A percentile compares a stretch with the other conserved stretches of the same genome.
phyloP scores from a whole-genome alignment of 2,113 vertebrate species.

The Probosciger aterrimus region DNA sequence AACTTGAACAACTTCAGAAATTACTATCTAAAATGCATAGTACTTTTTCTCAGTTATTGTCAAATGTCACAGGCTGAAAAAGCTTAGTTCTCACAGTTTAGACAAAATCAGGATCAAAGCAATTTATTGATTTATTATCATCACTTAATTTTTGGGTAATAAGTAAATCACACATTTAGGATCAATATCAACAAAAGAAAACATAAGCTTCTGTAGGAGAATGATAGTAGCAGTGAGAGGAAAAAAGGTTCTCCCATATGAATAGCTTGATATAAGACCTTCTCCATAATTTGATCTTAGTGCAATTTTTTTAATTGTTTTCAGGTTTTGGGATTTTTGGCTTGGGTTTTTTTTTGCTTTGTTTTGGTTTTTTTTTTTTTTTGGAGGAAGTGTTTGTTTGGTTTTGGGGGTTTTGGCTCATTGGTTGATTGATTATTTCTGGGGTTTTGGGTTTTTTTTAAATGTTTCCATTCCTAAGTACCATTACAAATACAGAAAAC shows the following conservation, averaged over 20 bases:
- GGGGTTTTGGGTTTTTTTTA: neutral
- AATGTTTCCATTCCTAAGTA: neutral
- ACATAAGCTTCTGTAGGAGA: accelerated
- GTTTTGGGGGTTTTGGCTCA: no score
- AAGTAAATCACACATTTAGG: neutral
- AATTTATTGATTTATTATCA: neutral
- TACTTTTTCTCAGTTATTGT: neutral
- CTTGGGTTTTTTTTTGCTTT: no score
- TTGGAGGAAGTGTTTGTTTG: no score
- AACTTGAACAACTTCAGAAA: neutral
- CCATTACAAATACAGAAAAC: neutral
- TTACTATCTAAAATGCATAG: neutral
- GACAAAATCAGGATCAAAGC: neutral
- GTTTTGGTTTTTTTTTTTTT: no score
- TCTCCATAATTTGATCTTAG: neutral
- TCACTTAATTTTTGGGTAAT: neutral
- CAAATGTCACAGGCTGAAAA: neutral
- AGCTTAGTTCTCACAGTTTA: neutral
- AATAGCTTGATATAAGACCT: neutral
- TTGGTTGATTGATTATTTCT: no score
- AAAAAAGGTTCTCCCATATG: neutral
- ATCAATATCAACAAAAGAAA: neutral
- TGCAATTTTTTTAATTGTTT: neutral
- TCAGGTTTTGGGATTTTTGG: neutral
- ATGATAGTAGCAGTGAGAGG: accelerated